These are phyloP conservation scores for Actinernus sp. DNA, from an alignment of 92 coral and sea anemone species.

Conservation along the genomic window DNA sequence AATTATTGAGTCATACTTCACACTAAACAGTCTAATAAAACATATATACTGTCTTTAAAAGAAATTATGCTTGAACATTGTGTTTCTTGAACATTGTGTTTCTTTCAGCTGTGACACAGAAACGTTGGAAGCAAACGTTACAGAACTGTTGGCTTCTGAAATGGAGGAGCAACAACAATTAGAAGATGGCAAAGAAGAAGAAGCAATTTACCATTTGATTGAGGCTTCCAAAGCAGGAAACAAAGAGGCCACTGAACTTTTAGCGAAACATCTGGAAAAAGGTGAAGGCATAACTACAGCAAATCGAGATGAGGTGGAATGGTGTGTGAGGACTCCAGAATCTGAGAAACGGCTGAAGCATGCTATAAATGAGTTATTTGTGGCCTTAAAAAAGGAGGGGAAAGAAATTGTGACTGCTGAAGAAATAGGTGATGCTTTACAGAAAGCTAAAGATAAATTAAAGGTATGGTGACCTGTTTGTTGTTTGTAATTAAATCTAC, in stretches of 20 bases:
- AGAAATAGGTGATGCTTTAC: constrained; percentile 70
- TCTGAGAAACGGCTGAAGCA: constrained; percentile 55
- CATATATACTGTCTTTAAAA: no score
- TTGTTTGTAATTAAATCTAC: neutral
- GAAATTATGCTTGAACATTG: no score
- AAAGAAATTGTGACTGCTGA: constrained; percentile 61
- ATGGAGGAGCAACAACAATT: neutral
- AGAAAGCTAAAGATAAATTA: constrained; percentile 51
- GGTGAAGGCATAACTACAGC: constrained; percentile 63
- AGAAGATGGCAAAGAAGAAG: constrained; percentile 30
- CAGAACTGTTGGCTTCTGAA: constrained; percentile 3
- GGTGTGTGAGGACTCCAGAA: constrained; percentile 66
- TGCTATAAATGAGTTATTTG: constrained; percentile 68
- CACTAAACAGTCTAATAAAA: no score
- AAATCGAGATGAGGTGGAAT: constrained; percentile 46
- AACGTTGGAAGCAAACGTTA: neutral
- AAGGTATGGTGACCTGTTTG: constrained; percentile 20
- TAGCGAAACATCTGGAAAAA: constrained; percentile 46
- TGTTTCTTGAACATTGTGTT: no score
- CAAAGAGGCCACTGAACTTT: constrained; percentile 65
- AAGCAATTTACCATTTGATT: constrained; percentile 52
- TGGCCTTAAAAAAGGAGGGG: constrained; percentile 64
- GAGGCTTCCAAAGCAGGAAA: constrained; percentile 67
- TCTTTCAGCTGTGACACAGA: no score
- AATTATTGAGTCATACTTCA: no score